Percentiles rank a stretch among this genome's conserved stretches.
Conservation (phyloP, 2,888 invertebrate genomes). For the Drosophila fulvimacula region DNA sequence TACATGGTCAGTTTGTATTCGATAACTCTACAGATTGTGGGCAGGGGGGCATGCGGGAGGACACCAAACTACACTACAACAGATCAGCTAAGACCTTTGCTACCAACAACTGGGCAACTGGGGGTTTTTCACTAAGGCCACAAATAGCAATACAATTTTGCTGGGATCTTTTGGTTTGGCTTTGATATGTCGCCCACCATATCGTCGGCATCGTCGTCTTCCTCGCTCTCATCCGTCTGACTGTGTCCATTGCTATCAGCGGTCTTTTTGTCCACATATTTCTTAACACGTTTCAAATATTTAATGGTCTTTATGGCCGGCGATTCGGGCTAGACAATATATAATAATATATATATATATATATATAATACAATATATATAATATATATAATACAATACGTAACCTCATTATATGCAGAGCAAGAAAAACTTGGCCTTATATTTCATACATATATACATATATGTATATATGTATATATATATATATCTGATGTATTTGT, state of each 20-base stretch:
- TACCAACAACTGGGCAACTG: neutral
- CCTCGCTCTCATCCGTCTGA: conserved; percentile 84
- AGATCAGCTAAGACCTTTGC: no score
- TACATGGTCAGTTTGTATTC: conserved; percentile 8
- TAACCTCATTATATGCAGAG: conserved; percentile 21
- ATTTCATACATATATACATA: no score
- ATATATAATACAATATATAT: no score
- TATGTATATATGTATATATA: no score
- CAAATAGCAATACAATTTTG: conserved; percentile 6
- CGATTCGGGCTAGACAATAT: conserved; percentile 83
- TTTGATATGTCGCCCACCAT: conserved; percentile 87
- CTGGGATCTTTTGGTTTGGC: neutral
- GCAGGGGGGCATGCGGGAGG: no score
- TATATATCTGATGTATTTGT: no score
- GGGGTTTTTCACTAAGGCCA: neutral
- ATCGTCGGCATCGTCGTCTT: conserved; percentile 89
- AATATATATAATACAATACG: conserved; percentile 3
- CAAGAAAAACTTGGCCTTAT: no score
- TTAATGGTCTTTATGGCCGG: conserved; percentile 84
- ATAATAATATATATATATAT: no score
- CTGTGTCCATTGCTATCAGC: conserved; percentile 75
- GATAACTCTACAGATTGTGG: neutral
- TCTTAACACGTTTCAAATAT: conserved; percentile 84
- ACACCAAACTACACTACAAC: no score
- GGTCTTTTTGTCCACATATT: conserved; percentile 84